These are phyloP conservation scores for Nipponia nippon DNA, from an alignment of 2,113 vertebrate species.

Conservation along the genomic window DNA sequence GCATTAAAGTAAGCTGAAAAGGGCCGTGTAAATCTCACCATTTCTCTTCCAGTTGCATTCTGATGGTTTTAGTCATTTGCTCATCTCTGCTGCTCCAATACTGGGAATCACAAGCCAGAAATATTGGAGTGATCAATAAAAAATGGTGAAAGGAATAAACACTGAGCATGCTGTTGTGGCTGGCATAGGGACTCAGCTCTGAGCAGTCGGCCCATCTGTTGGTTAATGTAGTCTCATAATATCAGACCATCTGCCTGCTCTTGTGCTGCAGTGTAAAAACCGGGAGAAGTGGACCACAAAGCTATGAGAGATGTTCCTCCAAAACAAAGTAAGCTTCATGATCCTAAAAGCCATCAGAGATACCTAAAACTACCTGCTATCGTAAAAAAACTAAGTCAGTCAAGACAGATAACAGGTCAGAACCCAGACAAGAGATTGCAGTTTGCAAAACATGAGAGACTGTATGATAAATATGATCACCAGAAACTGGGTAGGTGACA, in stretches of 20 bases:
- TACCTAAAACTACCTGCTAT: neutral
- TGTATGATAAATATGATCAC: neutral
- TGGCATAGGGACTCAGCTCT: neutral
- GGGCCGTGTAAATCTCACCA: neutral
- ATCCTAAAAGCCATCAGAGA: neutral
- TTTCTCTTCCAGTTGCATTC: neutral
- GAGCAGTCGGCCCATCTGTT: conserved; percentile 39
- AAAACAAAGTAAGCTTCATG: neutral
- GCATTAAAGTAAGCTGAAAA: neutral
- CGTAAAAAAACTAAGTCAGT: accelerated
- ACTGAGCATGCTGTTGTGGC: conserved; percentile 41
- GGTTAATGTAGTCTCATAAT: neutral
- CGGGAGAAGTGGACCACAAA: neutral
- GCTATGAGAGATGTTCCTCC: neutral
- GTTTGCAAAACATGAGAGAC: neutral
- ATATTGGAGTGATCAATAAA: conserved; percentile 11
- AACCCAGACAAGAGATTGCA: neutral
- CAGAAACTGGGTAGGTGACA: neutral
- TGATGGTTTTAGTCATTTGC: neutral
- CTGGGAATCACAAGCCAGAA: neutral
- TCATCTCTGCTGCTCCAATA: neutral
- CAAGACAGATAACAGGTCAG: neutral
- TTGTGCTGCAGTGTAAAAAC: neutral
- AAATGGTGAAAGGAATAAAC: neutral
- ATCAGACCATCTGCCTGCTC: conserved; percentile 37